These are phyloP conservation scores for Campylorhamphus procurvoides DNA, from an alignment of 2,113 vertebrate species.

Conservation along the genomic window DNA sequence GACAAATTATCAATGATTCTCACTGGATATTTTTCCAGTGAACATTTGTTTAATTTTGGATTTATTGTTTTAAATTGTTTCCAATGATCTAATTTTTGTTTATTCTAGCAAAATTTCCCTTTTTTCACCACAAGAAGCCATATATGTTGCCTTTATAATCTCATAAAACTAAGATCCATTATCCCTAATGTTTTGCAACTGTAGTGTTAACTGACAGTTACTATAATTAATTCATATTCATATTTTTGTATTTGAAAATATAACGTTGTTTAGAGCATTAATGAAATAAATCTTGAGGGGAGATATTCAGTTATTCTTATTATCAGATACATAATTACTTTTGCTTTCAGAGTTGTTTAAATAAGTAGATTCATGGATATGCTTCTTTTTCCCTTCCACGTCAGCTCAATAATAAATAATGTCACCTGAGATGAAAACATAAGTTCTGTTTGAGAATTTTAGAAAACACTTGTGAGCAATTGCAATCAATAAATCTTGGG, in stretches of 20 bases:
- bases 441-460: background rate
- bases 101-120: background rate
- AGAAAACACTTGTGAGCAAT: background rate
- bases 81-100: background rate
- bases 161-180: background rate
- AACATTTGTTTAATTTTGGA: background rate
- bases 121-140: background rate
- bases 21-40: background rate
- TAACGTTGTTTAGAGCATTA: background rate
- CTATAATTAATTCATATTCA: background rate
- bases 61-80: background rate
- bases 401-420: background rate
- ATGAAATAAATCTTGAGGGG: background rate
- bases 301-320: background rate
- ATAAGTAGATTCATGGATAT: background rate
- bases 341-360: background rate
- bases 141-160: background rate
- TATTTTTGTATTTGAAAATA: background rate
- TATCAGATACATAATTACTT: background rate
- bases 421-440: background rate
- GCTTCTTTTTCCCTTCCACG: background rate
- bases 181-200: background rate
- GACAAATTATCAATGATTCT: background rate
- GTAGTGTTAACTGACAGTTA: background rate
- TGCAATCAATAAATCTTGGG: background rate